These are phyloP conservation scores for Bombus affinis DNA, from an alignment of 1,140 invertebrate species.

Conservation along the genomic window DNA sequence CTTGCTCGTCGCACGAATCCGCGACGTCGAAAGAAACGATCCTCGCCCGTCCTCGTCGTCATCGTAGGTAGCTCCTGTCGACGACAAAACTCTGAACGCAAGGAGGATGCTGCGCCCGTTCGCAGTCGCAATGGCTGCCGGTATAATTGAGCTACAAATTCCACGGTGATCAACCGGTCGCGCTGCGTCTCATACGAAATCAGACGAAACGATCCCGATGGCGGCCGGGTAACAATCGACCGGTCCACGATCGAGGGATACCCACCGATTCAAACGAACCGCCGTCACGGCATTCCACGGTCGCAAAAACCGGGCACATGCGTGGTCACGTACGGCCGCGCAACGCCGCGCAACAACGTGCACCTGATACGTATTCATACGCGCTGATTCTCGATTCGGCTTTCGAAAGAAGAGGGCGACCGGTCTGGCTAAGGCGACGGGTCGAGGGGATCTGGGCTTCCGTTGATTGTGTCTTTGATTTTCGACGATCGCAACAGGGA, in stretches of 20 bases:
- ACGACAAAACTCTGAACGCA: background rate
- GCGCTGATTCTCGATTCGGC: conserved; percentile 53
- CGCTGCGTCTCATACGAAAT: conserved; percentile 80
- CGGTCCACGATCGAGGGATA: conserved; percentile 54
- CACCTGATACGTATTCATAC: conserved; percentile 78
- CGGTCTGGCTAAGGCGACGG: background rate
- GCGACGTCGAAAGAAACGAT: conserved; percentile 15
- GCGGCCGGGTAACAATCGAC: conserved; percentile 75
- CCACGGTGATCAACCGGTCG: conserved; percentile 80
- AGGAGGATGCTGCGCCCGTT: background rate
- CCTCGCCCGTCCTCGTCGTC: background rate
- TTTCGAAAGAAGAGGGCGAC: conserved; percentile 50
- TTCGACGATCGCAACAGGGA: too few species aligned
- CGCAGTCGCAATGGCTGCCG: conserved; percentile 54
- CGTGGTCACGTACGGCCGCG: conserved; percentile 76
- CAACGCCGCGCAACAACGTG: conserved; percentile 69
- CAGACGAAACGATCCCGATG: conserved; percentile 62
- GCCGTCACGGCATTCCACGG: conserved; percentile 79
- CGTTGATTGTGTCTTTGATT: too few species aligned
- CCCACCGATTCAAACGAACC: conserved; percentile 80
- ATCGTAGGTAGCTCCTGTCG: background rate
- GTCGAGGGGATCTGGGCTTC: background rate
- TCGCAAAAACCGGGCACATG: conserved; percentile 77
- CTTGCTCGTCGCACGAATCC: too few species aligned
- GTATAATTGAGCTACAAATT: conserved; percentile 83